Conservation (phyloP, 2,888 invertebrate genomes). For the Erebia aethiops region DNA sequence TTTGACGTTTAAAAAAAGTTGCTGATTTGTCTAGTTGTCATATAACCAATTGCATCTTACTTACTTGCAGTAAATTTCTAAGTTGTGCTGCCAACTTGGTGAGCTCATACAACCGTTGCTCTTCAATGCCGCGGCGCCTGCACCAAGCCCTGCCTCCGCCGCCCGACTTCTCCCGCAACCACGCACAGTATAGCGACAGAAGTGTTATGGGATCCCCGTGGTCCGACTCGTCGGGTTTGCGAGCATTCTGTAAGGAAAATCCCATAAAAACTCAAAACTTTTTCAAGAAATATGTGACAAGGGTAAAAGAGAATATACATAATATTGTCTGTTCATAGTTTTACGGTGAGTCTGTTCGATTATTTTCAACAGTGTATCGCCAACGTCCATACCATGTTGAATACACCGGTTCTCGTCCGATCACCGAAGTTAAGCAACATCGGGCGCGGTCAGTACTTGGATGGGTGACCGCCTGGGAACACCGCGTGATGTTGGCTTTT, state of each 20-base stretch:
- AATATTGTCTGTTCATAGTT: too few relatives aligned
- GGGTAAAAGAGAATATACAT: not conserved
- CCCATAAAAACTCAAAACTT: not conserved
- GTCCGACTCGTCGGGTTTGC: constrained; percentile 93
- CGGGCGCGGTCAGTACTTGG: constrained; percentile 61
- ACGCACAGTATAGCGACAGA: constrained; percentile 93
- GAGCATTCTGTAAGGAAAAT: constrained; percentile 81
- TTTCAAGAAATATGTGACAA: not conserved
- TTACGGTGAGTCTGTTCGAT: not conserved
- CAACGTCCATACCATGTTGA: constrained; percentile 58
- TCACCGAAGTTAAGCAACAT: constrained; percentile 61
- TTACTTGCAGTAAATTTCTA: constrained; percentile 89
- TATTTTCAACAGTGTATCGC: constrained; percentile 35
- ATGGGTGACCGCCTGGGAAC: constrained; percentile 61
- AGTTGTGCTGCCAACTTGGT: constrained; percentile 96
- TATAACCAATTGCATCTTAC: not conserved
- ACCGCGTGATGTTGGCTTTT: constrained; percentile 41
- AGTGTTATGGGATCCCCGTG: constrained; percentile 98
- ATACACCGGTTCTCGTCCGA: constrained; percentile 60
- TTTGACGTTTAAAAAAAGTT: too few relatives aligned
- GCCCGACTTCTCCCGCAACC: constrained; percentile 91
- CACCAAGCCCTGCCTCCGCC: constrained; percentile 90
- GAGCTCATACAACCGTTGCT: constrained; percentile 98
- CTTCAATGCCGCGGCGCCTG: constrained; percentile 94
- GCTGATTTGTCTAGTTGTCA: too few relatives aligned